Evolutionary conservation across 2,113 vertebrate species (phyloP), one percentile per base, ranked within the genome.

Genomic region (Centropristis striata): DNA sequence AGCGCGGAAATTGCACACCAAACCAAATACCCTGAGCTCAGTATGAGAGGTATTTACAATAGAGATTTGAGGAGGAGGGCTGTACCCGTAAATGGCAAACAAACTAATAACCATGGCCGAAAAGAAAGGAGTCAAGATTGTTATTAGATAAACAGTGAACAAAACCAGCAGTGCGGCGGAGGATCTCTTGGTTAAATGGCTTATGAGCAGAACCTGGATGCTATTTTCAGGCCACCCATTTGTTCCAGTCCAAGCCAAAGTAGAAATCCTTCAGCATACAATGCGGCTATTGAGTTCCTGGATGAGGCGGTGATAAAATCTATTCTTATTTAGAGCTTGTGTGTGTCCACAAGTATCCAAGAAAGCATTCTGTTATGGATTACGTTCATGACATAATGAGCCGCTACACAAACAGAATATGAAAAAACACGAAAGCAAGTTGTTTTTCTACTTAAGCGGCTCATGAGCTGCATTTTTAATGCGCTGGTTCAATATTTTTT

Each of bases 171-270:
- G 64, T 49, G 70, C 39, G 60, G 39, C 23, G 13, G 20, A 71
- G 75, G 69, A 79, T 73, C 63, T 55, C 57, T 78, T 80, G 59
- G 73, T 37, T 73, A 55, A 78, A 83, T 41, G 75, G 70, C 76
- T 77, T 87, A 77, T 63, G 67, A 81, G 85, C 42, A 37, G 25
- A 83, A 79, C 78, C 82, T 83, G 78, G 77, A 88, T 88, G 84
- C 77, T 84, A 78, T 87, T 90, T 90, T 74, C 69, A 67, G 66
- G 88, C 79, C 88, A 88, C 87, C 88, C 88, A 79, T 91, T 89
- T 79, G 72, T 82, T 82, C 50, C 36, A 71, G 59, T 59, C 54
- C 66, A 58, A 78, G 71, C 79, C 83, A 75, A 78, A 83, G 70
- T 39, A 21, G 64, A 85, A 86, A 84, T 86, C 85, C 75, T 69